phyloP scores from a whole-genome alignment of 1,140 invertebrate genomes.

The Trachymyrmex cornetzi region DNA sequence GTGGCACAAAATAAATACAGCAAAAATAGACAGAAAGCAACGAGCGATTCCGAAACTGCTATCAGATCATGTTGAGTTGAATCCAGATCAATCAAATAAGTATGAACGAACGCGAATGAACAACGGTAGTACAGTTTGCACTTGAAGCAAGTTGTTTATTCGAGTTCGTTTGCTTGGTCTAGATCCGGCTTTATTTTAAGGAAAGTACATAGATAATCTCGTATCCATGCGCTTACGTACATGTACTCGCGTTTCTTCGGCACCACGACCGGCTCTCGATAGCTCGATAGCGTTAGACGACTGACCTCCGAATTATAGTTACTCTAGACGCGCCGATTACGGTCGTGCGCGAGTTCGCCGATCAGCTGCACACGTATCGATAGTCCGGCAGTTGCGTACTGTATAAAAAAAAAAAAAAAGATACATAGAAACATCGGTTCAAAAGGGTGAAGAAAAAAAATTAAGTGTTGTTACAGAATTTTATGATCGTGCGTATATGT shows the following conservation, averaged over 20 bases:
- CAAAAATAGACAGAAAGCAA: not conserved
- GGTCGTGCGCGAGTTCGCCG: conserved; percentile 72
- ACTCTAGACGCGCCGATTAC: conserved; percentile 67
- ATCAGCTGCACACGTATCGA: conserved; percentile 69
- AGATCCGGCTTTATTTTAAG: conserved; percentile 50
- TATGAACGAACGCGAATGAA: not conserved
- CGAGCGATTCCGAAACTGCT: not conserved
- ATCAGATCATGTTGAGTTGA: not conserved
- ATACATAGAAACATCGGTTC: conserved; percentile 6
- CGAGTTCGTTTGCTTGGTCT: not conserved
- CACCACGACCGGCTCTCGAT: conserved; percentile 83
- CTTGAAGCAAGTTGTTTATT: conserved; percentile 5
- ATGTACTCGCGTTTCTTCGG: conserved; percentile 71
- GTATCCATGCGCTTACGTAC: conserved; percentile 38
- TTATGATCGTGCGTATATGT: not conserved
- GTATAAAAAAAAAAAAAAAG: conserved; percentile 18
- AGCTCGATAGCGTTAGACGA: conserved; percentile 85
- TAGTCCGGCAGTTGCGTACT: conserved; percentile 44
- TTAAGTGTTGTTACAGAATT: not conserved
- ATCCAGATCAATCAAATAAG: not conserved
- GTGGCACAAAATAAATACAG: not conserved
- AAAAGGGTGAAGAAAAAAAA: not conserved
- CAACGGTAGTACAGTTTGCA: not conserved
- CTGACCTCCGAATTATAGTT: conserved; percentile 85
- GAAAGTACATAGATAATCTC: conserved; percentile 40